These are phyloP conservation scores for Caenorhabditis becei DNA, from an alignment of 2,888 invertebrate species.

Conservation along the genomic window DNA sequence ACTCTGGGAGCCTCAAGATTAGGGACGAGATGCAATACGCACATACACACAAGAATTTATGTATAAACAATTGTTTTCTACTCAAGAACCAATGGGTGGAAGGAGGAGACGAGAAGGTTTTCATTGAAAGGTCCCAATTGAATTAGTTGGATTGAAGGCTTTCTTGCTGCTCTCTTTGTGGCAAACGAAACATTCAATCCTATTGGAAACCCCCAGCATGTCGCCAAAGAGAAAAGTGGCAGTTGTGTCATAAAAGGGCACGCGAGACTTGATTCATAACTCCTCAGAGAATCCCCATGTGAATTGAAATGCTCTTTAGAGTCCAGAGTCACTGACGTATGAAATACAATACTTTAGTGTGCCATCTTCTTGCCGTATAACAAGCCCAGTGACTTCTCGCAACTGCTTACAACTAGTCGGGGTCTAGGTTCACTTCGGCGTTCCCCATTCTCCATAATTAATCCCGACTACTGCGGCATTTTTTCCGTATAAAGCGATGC, in stretches of 20 bases:
- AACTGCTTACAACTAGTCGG: not conserved
- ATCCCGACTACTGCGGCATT: constrained; percentile 19
- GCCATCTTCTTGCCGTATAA: not conserved
- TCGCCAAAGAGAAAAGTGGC: not conserved
- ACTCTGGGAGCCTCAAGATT: constrained; percentile 28
- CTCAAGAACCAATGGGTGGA: not conserved
- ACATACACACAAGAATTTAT: constrained; percentile 34
- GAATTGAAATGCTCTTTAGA: not conserved
- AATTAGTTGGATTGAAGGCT: constrained; percentile 18
- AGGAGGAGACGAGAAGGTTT: not conserved
- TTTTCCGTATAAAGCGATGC: constrained; percentile 30
- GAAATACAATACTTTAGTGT: constrained; percentile 16
- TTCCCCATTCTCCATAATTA: constrained; percentile 33
- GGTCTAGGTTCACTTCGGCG: not conserved
- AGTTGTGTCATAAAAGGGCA: constrained; percentile 12
- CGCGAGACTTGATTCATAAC: constrained; percentile 12
- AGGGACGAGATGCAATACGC: constrained; percentile 31
- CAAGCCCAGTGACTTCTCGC: too few species aligned
- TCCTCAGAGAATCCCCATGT: constrained; percentile 9
- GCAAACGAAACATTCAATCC: not conserved
- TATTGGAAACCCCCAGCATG: not conserved
- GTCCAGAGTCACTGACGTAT: not conserved
- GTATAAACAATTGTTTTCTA: constrained; percentile 52
- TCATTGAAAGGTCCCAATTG: constrained; percentile 9
- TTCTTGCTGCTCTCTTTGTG: not conserved